Conservation (phyloP, 1,140 invertebrate genomes). For the Adoxophyes honmai region DNA sequence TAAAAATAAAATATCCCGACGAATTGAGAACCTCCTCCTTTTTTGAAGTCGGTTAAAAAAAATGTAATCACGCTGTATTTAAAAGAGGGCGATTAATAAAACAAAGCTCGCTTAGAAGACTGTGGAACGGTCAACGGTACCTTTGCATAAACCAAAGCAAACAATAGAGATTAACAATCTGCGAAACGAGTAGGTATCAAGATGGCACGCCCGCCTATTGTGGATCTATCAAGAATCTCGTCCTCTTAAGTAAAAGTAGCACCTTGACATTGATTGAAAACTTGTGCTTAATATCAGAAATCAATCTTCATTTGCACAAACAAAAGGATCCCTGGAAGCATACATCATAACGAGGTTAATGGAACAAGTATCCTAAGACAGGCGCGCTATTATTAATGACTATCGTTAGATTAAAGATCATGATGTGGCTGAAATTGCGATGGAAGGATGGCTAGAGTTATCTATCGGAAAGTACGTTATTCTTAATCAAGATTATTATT, state of each 20-base stretch:
- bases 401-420: constrained; percentile 10
- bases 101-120: constrained; percentile 24
- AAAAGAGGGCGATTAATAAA: constrained; percentile 19
- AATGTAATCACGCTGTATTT: constrained; percentile 1
- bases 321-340: constrained; percentile 30
- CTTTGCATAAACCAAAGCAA: constrained; percentile 32
- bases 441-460: neutral
- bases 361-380: constrained; percentile 23
- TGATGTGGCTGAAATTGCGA: neutral
- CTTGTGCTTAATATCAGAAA: constrained; percentile 24
- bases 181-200: constrained; percentile 23
- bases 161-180: constrained; percentile 26
- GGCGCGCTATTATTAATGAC: constrained; percentile 9
- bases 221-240: constrained; percentile 23
- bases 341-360: constrained; percentile 34
- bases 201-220: constrained; percentile 26
- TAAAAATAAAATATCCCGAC: too few relatives aligned
- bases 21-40: too few relatives aligned
- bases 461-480: neutral
- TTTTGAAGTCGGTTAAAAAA: neutral
- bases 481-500: neutral
- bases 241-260: constrained; percentile 18
- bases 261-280: constrained; percentile 28
- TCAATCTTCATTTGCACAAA: constrained; percentile 30
- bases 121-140: constrained; percentile 32